Evolutionary conservation across 2,113 vertebrate species (phyloP).

Genomic region (Tragelaphus scriptus): DNA sequence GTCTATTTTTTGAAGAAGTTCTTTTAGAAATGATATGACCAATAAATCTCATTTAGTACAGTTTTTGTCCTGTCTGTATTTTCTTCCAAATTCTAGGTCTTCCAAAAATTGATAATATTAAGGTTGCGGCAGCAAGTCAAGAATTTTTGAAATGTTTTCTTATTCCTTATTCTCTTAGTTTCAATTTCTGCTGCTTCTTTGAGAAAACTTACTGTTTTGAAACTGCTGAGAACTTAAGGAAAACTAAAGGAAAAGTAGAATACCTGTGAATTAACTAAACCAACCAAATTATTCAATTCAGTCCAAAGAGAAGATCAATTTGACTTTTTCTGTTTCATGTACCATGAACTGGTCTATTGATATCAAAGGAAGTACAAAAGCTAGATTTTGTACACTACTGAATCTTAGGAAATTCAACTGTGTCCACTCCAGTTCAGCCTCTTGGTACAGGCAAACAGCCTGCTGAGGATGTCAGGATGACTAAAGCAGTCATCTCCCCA

Average conservation of each 20-base stretch:
- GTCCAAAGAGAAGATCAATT: too few species aligned
- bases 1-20: not conserved
- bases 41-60: not conserved
- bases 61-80: not conserved
- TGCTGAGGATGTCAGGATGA: too few species aligned
- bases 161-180: not conserved
- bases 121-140: fast-evolving
- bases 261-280: too few species aligned
- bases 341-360: not conserved
- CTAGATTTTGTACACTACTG: too few species aligned
- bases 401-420: too few species aligned
- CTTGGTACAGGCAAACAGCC: too few species aligned
- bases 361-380: not conserved
- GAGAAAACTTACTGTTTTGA: not conserved
- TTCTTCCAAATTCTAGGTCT: not conserved
- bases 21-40: not conserved
- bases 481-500: too few species aligned
- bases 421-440: too few species aligned
- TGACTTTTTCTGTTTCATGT: not conserved
- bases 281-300: not conserved
- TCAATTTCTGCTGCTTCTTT: not conserved
- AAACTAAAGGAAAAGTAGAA: not conserved
- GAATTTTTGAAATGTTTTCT: not conserved
- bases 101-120: not conserved
- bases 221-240: not conserved